Conservation (phyloP, 2,113 vertebrate species). For the Bettongia penicillata region DNA sequence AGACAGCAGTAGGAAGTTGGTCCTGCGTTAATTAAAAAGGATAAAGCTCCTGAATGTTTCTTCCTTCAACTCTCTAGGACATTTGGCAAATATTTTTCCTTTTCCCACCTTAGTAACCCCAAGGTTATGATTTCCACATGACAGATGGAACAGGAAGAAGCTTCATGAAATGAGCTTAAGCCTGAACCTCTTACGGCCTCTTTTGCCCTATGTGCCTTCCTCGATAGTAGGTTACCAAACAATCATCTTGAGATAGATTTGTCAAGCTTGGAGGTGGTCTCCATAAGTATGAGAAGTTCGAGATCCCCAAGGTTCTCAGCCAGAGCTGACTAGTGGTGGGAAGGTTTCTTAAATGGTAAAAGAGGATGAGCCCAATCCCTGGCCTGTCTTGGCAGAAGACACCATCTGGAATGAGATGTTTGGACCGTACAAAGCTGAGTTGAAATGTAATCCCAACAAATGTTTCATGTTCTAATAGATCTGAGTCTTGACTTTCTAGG, state of each 20-base stretch:
- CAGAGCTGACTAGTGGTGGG: neutral
- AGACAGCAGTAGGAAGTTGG: neutral
- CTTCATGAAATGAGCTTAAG: neutral
- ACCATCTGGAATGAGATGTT: neutral
- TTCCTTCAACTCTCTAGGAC: neutral
- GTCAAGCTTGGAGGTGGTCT: neutral
- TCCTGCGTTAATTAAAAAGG: neutral
- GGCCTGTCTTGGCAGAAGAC: neutral
- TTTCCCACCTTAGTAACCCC: neutral
- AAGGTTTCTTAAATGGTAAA: no score
- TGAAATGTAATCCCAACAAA: neutral
- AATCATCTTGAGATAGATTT: neutral
- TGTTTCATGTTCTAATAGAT: neutral
- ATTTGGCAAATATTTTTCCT: neutral
- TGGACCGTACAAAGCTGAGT: neutral
- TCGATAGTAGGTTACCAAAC: no score
- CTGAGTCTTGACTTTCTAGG: no score
- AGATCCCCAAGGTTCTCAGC: neutral
- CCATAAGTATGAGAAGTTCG: no score
- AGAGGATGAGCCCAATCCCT: no score
- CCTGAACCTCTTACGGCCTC: neutral
- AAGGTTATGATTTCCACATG: neutral
- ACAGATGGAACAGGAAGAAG: no score
- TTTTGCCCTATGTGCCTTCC: neutral
- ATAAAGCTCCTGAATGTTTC: neutral